These are phyloP conservation scores for Tachystola acroxantha DNA, from an alignment of 2,888 invertebrate genomes.

Conservation along the genomic window DNA sequence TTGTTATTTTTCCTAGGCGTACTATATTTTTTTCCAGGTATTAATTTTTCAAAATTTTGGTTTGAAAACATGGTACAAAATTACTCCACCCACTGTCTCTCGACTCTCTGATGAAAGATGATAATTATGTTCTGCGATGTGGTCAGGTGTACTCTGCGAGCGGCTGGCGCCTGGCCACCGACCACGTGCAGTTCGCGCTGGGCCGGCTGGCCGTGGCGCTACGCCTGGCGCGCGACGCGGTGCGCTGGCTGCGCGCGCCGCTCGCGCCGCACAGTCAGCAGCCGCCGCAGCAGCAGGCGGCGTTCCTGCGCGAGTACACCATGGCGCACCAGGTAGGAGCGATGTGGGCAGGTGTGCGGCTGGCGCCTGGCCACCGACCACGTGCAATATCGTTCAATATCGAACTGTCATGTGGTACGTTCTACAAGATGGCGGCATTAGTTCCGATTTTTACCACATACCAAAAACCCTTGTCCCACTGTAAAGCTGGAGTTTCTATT, in stretches of 20 bases:
- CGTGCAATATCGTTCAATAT: conserved; percentile 84
- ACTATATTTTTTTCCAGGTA: too few relatives aligned
- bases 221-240: conserved; percentile 80
- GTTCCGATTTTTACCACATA: too few relatives aligned
- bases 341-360: conserved; percentile 81
- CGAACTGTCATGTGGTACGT: too few relatives aligned
- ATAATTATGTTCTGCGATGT: neutral
- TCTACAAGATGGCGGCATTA: too few relatives aligned
- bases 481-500: too few relatives aligned
- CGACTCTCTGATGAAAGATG: too few relatives aligned
- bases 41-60: too few relatives aligned
- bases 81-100: too few relatives aligned
- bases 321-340: conserved; percentile 87
- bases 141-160: conserved; percentile 83
- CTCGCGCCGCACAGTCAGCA: conserved; percentile 84
- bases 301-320: conserved; percentile 92
- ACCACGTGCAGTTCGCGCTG: conserved; percentile 97
- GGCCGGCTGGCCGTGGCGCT: conserved; percentile 93
- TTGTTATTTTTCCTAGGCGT: too few relatives aligned
- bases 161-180: conserved; percentile 95
- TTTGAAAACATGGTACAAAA: too few relatives aligned
- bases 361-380: conserved; percentile 98
- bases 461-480: neutral
- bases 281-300: conserved; percentile 84
- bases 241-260: conserved; percentile 86